Conservation (phyloP, 2,888 invertebrate species). For the Lochmaea crataegi region DNA sequence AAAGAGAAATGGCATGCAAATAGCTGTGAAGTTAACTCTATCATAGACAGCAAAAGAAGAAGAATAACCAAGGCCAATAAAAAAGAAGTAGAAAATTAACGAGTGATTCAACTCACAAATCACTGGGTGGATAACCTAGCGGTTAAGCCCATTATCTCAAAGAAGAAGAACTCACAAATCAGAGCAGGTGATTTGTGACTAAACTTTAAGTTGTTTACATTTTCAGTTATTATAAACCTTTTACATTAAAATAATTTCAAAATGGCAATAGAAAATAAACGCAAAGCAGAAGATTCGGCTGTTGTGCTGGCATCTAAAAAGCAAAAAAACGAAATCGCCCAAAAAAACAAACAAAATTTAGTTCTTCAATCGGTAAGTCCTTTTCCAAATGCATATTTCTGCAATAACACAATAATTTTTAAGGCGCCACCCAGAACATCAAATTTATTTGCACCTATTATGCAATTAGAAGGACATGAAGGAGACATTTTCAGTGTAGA, state of each 20-base stretch:
- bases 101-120: too few species aligned
- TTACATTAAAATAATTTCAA: constrained; percentile 8
- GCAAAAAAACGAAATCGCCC: constrained; percentile 78
- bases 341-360: constrained; percentile 79
- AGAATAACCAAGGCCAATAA: not conserved
- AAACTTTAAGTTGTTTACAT: not conserved
- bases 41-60: not conserved
- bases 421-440: constrained; percentile 85
- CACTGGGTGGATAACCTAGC: too few species aligned
- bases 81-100: constrained; percentile 1
- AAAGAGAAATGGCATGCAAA: not conserved
- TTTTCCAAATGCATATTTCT: constrained; percentile 10
- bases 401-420: constrained; percentile 41
- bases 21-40: not conserved
- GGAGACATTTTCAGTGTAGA: constrained; percentile 94
- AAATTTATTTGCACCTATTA: constrained; percentile 90
- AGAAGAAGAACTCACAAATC: too few species aligned
- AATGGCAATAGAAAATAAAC: constrained; percentile 68
- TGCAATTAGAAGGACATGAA: constrained; percentile 96
- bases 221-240: not conserved
- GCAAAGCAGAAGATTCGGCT: constrained; percentile 74
- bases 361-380: constrained; percentile 78
- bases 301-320: constrained; percentile 74
- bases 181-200: too few species aligned
- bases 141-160: too few species aligned